Evolutionary conservation across 1,140 invertebrate genomes (phyloP), one percentile per base, ranked within the genome.

Genomic region (Drosophila pallidifrons): DNA sequence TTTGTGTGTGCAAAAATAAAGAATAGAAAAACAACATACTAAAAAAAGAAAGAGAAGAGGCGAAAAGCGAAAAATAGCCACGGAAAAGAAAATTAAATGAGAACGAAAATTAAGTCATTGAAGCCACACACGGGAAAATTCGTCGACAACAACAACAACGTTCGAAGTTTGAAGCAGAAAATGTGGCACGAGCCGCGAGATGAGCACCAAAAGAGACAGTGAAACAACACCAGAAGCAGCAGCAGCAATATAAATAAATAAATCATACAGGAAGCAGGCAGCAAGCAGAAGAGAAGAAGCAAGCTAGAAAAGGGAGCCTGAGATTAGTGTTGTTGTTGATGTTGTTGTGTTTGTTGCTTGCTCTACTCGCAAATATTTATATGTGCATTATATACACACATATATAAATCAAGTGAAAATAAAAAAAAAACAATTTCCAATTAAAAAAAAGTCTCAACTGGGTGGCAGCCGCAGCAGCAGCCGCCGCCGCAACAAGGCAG

Each of bases 171-270:
- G 7, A 38, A 68, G 46, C 81, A 89, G 68, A 75, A 89, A 85
- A 90, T 90, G 81, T 79, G 71, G 71, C 77, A 85, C 74, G 75
- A 85, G 75, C 68, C 77, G 85, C 77, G 85, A 79, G 85, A 87
- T 76, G 81, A 76, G 61, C 72, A 85, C 79, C 68, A 89, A 68
- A 72, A 81, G 73, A 80, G 71, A 73, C 70, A 78, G 67, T 51
- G 11, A 67, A 72, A 30, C 58, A 67, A 46, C 72, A 82, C 45
- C 55, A 76, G 64, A 20, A 65, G 59, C 32, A 64, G 35, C 15
- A 54, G 43, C 11, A 45, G 61, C 52, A 76, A 65, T 82, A 77
- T 83, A 89, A 88, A 88, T 89, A 88, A 89, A 79, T 83, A 83
- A 75, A 76, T 43, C 54, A 46, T 11, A 54, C 25, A 16, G 11